Evolutionary conservation across 2,797 vertebrate genomes (phyloP).

Genomic region (Falco berigora): DNA sequence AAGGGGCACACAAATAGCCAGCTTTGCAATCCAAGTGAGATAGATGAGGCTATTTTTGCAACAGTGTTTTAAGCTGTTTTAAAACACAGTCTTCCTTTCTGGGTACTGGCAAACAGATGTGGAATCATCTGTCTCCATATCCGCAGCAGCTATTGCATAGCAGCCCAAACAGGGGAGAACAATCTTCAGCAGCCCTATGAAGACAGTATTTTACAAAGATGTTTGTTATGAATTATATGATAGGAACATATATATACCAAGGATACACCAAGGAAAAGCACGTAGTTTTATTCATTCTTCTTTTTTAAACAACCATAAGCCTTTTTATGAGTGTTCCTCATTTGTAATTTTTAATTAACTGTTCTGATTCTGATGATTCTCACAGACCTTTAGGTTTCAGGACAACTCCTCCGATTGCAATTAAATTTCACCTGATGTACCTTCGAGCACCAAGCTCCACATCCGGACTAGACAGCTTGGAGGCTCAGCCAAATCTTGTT

Average conservation of each 20-base stretch:
- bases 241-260: too few species aligned
- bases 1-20: not conserved
- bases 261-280: not conserved
- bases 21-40: not conserved
- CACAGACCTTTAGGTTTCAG: not conserved
- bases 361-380: not conserved
- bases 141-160: not conserved
- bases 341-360: not conserved
- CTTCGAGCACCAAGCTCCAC: not conserved
- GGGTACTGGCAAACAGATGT: not conserved
- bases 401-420: not conserved
- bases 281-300: not conserved
- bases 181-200: not conserved
- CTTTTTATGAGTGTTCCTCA: not conserved
- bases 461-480: not conserved
- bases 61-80: not conserved
- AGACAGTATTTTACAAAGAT: not conserved
- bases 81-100: not conserved
- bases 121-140: not conserved
- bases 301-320: not conserved
- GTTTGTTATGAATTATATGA: not conserved
- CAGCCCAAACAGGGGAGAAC: not conserved
- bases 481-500: not conserved
- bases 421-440: not conserved
- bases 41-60: not conserved